phyloP scores from a whole-genome alignment of 2,113 vertebrate species.

The Crypturellus undulatus region DNA sequence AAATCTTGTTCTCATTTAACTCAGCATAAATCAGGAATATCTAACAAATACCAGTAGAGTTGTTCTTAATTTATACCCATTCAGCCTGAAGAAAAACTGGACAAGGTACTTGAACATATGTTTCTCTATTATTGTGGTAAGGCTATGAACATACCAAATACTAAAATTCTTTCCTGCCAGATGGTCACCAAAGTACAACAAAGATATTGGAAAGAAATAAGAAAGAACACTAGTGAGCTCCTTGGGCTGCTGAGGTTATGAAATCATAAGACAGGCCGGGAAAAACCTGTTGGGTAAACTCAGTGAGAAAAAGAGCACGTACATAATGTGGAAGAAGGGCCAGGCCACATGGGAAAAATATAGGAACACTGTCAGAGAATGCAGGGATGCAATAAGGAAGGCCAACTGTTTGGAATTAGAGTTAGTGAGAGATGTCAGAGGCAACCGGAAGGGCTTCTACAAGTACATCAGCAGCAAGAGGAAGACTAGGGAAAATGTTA shows the following conservation, averaged over 20 bases:
- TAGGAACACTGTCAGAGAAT: no score
- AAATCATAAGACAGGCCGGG: neutral
- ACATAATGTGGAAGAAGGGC: no score
- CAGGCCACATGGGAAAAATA: no score
- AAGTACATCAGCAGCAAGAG: no score
- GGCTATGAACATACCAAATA: neutral
- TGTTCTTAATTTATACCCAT: neutral
- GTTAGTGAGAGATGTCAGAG: no score
- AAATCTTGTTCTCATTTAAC: neutral
- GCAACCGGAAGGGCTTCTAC: no score
- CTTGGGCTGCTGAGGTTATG: neutral
- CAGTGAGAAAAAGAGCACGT: no score
- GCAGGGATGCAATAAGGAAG: no score
- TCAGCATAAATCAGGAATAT: neutral
- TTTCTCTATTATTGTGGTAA: neutral
- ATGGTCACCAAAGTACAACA: neutral
- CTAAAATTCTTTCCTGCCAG: neutral
- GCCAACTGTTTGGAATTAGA: no score
- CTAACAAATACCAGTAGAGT: rapidly evolving
- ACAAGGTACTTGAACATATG: neutral
- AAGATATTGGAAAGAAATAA: neutral
- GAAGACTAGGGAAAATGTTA: no score
- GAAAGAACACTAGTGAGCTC: neutral
- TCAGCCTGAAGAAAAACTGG: neutral
- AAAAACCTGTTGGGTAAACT: no score